Base-by-base conservation (phyloP, 2,113 vertebrate genomes). In the Neotoma lepida region DNA sequence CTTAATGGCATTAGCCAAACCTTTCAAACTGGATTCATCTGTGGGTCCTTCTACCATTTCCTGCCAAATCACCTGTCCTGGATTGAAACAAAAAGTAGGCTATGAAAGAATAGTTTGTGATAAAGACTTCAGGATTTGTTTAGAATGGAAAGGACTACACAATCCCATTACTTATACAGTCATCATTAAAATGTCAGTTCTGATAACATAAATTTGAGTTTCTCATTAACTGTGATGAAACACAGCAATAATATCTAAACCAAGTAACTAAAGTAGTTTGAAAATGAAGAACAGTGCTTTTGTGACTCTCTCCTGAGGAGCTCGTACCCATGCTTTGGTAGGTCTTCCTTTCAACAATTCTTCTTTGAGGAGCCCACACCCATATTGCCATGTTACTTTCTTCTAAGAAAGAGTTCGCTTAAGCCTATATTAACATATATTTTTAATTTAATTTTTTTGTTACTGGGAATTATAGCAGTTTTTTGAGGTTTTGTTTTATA, bases 11-110 rank as follows among this genome's bases (percentile, higher is more conserved):
- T 98, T 98, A 90, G 99, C 99, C 82, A 99, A 97, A 86, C 98
- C 98, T 97, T 98, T 98, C 96, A 99, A 97, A 41, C 97, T 98
- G 33, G 7, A 96, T 93, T 98, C 98, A 63, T 99, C 98, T 66
- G 99, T 97, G 35, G 97, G 97, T 49, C 95, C 97, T 91, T 98
- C 98, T 95, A 97, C 97, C 98, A 99, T 98, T 95, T 98, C 98
- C 97, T 98, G 98, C 99, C 99, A 99, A 41, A 98, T 93, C 33
- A 99, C 96, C 7, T 98, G 97, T 51, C 99, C 99, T 99, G 96
- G 82, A 96, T 22, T 97, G 56, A 85, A 98, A 97, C 93, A 98
- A 93, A 94, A 81, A 70, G 80, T 41, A 51, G 39, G 95, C 28
- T 97, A 71, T 66, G 80, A 95, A 68, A 81, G 85, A 96, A 93